These are phyloP conservation scores for Abrostola tripartita DNA, from an alignment of 2,888 invertebrate genomes.

Conservation along the genomic window DNA sequence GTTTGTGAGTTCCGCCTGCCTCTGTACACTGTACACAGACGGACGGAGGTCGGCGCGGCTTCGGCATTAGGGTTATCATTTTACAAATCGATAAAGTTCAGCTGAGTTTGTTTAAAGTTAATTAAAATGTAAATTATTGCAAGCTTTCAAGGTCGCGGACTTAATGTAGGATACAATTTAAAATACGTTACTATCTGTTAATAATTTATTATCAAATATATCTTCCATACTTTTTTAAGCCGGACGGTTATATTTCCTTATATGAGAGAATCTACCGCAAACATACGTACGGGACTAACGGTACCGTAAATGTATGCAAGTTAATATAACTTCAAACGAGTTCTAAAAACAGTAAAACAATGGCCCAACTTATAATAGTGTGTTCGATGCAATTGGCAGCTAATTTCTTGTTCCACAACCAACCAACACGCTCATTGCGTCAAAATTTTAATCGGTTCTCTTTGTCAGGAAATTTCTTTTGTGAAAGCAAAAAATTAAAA, in stretches of 20 bases:
- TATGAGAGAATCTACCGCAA: slow-evolving; percentile 37
- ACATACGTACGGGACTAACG: slow-evolving; percentile 50
- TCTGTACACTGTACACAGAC: slow-evolving; percentile 64
- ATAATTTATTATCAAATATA: too few species aligned
- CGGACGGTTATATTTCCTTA: slow-evolving; percentile 19
- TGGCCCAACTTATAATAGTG: slow-evolving; percentile 85
- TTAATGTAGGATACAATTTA: too few species aligned
- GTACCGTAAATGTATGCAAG: slow-evolving; percentile 64
- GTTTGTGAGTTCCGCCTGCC: slow-evolving; percentile 70
- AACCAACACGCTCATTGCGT: slow-evolving; percentile 74
- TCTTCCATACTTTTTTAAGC: background rate
- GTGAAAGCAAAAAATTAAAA: slow-evolving; percentile 55
- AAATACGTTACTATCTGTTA: too few species aligned
- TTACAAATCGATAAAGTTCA: slow-evolving; percentile 33
- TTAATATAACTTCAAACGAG: slow-evolving; percentile 70
- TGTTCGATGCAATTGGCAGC: slow-evolving; percentile 86
- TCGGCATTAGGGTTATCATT: slow-evolving; percentile 28
- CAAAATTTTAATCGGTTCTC: slow-evolving; percentile 78
- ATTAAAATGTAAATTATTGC: background rate
- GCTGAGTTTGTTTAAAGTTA: background rate
- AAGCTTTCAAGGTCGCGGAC: too few species aligned
- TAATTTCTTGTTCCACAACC: slow-evolving; percentile 81
- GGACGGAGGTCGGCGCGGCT: slow-evolving; percentile 41
- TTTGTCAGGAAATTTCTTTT: slow-evolving; percentile 66
- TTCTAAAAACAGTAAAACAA: slow-evolving; percentile 85